Evolutionary conservation across 2,113 vertebrate genomes (phyloP).

Genomic region (Perccottus glenii): DNA sequence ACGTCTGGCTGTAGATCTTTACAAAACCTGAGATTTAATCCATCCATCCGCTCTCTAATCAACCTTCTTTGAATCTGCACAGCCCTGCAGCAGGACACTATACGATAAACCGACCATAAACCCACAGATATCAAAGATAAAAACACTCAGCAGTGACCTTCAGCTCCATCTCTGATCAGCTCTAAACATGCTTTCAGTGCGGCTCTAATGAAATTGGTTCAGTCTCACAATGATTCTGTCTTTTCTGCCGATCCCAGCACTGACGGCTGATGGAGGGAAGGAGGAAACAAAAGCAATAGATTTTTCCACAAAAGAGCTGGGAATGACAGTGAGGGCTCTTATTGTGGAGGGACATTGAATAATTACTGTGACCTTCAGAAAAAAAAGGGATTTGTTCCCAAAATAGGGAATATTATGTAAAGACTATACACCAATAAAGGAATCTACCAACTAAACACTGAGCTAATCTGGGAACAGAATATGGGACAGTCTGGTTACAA

Average conservation of each 20-base stretch:
- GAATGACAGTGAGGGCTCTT: conserved; percentile 9
- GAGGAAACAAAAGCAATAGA: conserved; percentile 7
- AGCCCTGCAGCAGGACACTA: conserved; percentile 4
- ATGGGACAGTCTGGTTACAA: too few relatives aligned
- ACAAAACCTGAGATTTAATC: too few relatives aligned
- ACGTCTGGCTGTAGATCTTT: too few relatives aligned
- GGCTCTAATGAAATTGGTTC: conserved; percentile 23
- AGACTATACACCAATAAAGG: too few relatives aligned
- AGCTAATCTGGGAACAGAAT: too few relatives aligned
- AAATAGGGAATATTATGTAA: too few relatives aligned
- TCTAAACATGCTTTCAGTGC: conserved; percentile 22
- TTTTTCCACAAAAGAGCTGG: conserved; percentile 22
- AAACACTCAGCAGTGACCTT: conserved; percentile 44
- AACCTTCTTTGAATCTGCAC: too few relatives aligned
- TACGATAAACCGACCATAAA: background rate
- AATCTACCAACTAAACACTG: too few relatives aligned
- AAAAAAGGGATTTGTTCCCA: too few relatives aligned
- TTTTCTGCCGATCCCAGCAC: background rate
- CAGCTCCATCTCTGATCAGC: conserved; percentile 26
- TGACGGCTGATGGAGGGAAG: background rate
- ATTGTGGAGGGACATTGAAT: background rate
- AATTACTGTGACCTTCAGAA: too few relatives aligned
- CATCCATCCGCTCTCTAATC: too few relatives aligned
- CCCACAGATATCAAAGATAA: conserved; percentile 50
- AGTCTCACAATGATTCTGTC: background rate